Evolutionary conservation across 2,113 vertebrate species (phyloP), one percentile per base, ranked within the genome.

Genomic region (Lepus americanus): DNA sequence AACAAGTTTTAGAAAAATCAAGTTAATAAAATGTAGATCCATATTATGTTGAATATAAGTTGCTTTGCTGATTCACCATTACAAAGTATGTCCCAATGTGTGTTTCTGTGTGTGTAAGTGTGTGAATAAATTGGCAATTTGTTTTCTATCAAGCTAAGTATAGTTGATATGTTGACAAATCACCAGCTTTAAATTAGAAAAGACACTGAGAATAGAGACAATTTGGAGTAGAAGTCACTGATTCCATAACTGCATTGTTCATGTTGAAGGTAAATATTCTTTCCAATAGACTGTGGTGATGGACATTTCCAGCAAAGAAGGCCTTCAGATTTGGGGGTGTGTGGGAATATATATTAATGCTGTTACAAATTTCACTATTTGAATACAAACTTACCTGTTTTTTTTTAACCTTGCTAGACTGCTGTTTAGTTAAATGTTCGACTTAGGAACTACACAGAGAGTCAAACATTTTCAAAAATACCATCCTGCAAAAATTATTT

Each of bases 1-100:
- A 94, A 90, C 72, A 92, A 76, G 79, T 97, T 86, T 87, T 70
- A 90, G 95, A 96, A 96, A 96, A 97, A 95, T 93, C 2, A 88
- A 91, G 87, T 77, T 83, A 90, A 49, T 66, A 59, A 66, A 93
- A 79, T 88, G 11, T 87, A 36, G 22, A 51, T 95, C 69, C 77
- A 67, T 61, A 92, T 90, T 94, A 96, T 93, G 85, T 55, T 78
- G 49, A 94, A 90, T 36, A 53, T 51, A 87, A 93, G 63, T 95
- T 93, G 39, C 92, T 51, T 88, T 89, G 63, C 70, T 96, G 93
- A 90, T 66, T 89, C 9, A 80, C 22, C 73, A 6, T 73, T 97
- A 89, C 2, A 78, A 80, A 95, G 39, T 59, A 19, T 59, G 55
- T 59, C 55, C 55, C 55, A 17, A 88, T 77, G 33, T 83, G 22